phyloP scores from a whole-genome alignment of 64 coral and sea anemone species.

The Orbicella faveolata region DNA sequence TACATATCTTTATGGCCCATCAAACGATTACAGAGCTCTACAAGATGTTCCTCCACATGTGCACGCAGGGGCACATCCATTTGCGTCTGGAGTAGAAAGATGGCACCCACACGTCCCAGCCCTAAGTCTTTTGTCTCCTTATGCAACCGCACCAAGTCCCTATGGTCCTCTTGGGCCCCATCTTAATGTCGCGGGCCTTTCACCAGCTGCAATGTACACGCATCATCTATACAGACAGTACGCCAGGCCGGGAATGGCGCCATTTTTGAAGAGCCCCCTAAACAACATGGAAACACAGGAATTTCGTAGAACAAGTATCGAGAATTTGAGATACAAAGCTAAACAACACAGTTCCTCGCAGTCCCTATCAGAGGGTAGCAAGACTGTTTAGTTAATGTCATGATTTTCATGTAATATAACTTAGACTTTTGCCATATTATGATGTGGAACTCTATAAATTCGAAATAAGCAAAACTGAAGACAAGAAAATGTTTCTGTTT shows the following conservation, averaged over 20 bases:
- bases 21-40: constrained; percentile 59
- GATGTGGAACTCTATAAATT: no score
- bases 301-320: constrained; percentile 76
- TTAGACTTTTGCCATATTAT: no score
- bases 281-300: constrained; percentile 22
- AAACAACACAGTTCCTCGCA: constrained; percentile 70
- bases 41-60: constrained; percentile 74
- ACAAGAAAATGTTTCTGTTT: no score
- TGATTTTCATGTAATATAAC: not conserved
- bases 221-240: constrained; percentile 77
- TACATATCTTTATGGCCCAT: constrained; percentile 71
- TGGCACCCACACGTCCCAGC: constrained; percentile 86
- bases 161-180: constrained; percentile 67
- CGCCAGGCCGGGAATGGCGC: constrained; percentile 63
- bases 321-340: constrained; percentile 83
- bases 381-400: constrained; percentile 21
- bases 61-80: constrained; percentile 40
- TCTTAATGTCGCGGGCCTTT: constrained; percentile 20
- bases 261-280: constrained; percentile 57
- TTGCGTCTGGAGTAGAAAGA: constrained; percentile 58
- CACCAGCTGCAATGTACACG: constrained; percentile 49
- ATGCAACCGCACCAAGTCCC: constrained; percentile 69
- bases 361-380: constrained; percentile 1
- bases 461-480: no score
- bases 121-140: constrained; percentile 89